Base-by-base conservation (phyloP, 2,113 vertebrate species). In the Smithornis capensis region DNA sequence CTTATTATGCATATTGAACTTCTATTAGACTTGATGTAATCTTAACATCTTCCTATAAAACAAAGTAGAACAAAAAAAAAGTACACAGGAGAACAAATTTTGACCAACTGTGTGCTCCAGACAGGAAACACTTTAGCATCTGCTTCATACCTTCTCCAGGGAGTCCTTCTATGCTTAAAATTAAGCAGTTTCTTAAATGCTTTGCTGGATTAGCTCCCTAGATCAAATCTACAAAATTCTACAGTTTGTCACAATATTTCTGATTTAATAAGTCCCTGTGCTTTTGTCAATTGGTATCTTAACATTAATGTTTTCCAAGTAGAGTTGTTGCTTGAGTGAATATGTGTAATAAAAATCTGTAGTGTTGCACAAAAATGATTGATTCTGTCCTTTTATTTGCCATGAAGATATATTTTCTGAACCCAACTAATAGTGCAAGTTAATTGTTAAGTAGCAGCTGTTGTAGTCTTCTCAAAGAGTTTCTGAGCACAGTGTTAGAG, bases 141-240 rank as follows among this genome's bases (percentile, higher is more conserved):
- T 95, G 89, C n/a, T 94, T 91, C 83, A 79, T 84, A 35, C 10
- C 23, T 79, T 76, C 91, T 94, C 95, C 45, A 27, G 89, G 83
- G 89, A 96, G 84, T 73, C 59, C 59, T 95, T 90, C 50, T 80
- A 88, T 77, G 90, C 68, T 95, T 96, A 96, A 95, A 95, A 96
- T 96, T 90, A 88, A 92, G 63, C 88, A 95, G 85, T 74, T 84
- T 93, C 83, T 93, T 95, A 96, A 96, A 94, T 86, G 88, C 50
- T 95, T 97, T 90, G 63, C 83, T 91, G 87, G 60, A 92, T 80
- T 94, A 86, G 29, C 24, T 92, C 94, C 71, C 93, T 74, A n/a
- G 90, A 91, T 90, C 63, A 93, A 92, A 88, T 57, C 0, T 42
- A 90, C 55, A 69, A 67, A 75, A 90, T 83, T 91, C 67, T 81